These are phyloP conservation scores for Tryphoninae sp. DNA, from an alignment of 2,888 invertebrate species.

Conservation along the genomic window DNA sequence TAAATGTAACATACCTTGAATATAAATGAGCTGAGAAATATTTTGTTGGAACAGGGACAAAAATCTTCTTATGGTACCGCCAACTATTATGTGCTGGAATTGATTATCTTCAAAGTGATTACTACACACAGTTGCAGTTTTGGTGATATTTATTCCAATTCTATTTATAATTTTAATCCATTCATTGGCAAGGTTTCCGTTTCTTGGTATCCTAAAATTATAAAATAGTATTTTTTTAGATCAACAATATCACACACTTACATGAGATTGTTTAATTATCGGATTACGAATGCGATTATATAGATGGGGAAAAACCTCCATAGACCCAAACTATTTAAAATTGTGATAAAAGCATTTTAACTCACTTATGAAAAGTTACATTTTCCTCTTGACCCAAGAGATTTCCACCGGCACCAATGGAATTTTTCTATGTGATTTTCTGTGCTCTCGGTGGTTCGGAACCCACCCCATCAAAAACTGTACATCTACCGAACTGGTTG, in stretches of 20 bases:
- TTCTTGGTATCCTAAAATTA: slow-evolving; percentile 21
- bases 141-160: slow-evolving; percentile 9
- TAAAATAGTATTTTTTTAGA: not conserved
- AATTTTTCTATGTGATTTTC: too few relatives aligned
- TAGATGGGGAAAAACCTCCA: slow-evolving; percentile 7
- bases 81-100: slow-evolving; percentile 16
- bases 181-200: slow-evolving; percentile 4
- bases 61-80: slow-evolving; percentile 20
- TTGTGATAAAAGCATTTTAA: slow-evolving; percentile 9
- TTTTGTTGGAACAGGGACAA: slow-evolving; percentile 9
- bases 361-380: slow-evolving; percentile 23
- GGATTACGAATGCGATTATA: slow-evolving; percentile 6
- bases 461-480: too few relatives aligned
- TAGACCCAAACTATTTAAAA: slow-evolving; percentile 10
- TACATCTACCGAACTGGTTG: too few relatives aligned
- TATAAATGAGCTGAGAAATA: not conserved
- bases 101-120: slow-evolving; percentile 3
- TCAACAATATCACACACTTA: not conserved
- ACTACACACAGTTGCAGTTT: slow-evolving; percentile 22
- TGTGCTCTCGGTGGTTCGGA: too few relatives aligned
- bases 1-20: slow-evolving; percentile 10
- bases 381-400: slow-evolving; percentile 8
- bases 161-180: slow-evolving; percentile 13
- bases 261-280: not conserved
- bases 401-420: too few relatives aligned